A percentile compares a stretch with the other conserved stretches of the same genome.
These are phyloP conservation scores for Tetranychus cinnabarinus DNA, from an alignment of 1,140 invertebrate species.

Conservation along the genomic window DNA sequence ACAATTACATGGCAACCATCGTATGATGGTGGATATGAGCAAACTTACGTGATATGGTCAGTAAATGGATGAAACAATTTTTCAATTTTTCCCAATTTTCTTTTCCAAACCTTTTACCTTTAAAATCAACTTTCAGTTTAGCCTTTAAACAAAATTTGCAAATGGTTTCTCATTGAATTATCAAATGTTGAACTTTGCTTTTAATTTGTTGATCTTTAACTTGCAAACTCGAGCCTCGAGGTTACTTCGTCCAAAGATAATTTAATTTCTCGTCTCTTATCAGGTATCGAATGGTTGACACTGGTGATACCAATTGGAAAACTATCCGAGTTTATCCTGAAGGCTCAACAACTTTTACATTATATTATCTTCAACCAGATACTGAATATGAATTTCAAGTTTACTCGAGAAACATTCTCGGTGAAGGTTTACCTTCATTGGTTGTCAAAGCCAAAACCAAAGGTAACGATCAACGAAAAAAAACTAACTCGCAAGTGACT, in stretches of 20 bases:
- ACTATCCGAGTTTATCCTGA: conserved; percentile 78
- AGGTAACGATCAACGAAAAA: conserved; percentile 30
- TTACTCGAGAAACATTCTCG: conserved; percentile 71
- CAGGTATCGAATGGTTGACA: conserved; percentile 30
- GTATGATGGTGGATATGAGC: conserved; percentile 79
- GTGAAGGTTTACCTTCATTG: conserved; percentile 83
- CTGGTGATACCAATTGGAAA: conserved; percentile 38
- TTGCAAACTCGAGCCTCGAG: not conserved
- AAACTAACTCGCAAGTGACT: no score
- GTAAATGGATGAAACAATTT: no score
- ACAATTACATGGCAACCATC: conserved; percentile 75
- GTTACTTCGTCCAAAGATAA: not conserved
- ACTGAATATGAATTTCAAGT: conserved; percentile 91
- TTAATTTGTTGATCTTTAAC: not conserved
- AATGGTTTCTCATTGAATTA: not conserved
- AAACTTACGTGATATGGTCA: conserved; percentile 33
- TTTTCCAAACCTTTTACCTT: not conserved
- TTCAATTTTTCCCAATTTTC: not conserved
- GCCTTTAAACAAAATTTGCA: not conserved
- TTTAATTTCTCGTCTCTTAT: not conserved
- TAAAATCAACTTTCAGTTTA: no score
- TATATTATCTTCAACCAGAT: conserved; percentile 64
- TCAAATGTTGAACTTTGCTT: not conserved
- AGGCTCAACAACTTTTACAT: conserved; percentile 53
- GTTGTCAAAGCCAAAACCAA: conserved; percentile 65